Percentiles rank a stretch among this genome's conserved stretches.
Conservation (phyloP, 2,113 vertebrate genomes). For the Astur gentilis region DNA sequence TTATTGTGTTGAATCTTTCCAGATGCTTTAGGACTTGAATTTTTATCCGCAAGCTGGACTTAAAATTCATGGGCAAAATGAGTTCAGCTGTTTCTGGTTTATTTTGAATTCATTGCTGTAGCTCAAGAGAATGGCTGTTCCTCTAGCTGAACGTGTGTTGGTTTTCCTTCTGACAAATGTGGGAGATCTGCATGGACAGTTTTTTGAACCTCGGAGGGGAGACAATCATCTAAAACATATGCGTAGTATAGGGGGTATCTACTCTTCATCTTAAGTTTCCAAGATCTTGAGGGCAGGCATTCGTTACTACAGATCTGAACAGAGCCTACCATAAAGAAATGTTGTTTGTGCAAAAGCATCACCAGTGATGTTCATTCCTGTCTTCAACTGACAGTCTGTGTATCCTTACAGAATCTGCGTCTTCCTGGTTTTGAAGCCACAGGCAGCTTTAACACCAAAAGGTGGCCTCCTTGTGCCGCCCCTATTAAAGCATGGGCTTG, state of each 20-base stretch:
- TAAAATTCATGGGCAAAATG: neutral
- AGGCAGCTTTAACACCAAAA: neutral
- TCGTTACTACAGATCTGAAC: neutral
- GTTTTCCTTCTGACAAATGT: neutral
- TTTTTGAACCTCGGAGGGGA: neutral
- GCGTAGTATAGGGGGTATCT: neutral
- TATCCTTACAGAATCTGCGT: neutral
- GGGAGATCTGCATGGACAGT: neutral
- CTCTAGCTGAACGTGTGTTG: neutral
- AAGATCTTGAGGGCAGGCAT: neutral
- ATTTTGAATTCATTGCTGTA: neutral
- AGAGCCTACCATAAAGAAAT: neutral
- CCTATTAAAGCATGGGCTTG: rapidly evolving
- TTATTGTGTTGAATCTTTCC: neutral
- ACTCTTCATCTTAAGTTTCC: neutral
- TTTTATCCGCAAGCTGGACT: neutral
- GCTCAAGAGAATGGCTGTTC: neutral
- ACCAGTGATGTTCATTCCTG: neutral
- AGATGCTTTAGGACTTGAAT: neutral
- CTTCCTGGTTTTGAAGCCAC: neutral
- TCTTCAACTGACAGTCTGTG: neutral
- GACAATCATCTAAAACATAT: neutral
- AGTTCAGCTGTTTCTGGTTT: neutral
- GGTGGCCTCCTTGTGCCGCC: neutral
- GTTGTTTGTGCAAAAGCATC: neutral